Base-by-base conservation (phyloP, 2,888 invertebrate genomes). In the Mongoloraphidia duomilia region DNA sequence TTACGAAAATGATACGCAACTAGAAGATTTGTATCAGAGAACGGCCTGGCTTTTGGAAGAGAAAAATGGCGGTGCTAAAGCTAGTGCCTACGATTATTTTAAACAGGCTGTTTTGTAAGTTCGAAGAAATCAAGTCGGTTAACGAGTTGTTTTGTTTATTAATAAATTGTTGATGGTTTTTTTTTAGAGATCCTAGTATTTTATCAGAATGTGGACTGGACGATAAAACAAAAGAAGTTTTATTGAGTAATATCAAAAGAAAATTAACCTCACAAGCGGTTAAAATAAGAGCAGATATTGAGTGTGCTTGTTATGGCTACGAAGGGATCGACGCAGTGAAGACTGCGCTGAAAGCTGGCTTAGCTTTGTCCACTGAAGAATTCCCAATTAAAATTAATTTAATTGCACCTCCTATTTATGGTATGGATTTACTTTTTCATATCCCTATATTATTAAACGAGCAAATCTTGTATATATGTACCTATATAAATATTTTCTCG, bases 321-420 rank as follows among this genome's bases (percentile, higher is more conserved):
- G 97, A 98, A 66, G 98, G 98, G 34, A 96, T 98, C 56, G 97
- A 98, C 71, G 98, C 98, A 4, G 96, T 98, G 0, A 94, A 98
- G 66, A 75, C 84, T 41, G 93, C 98, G 0, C 71, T 98, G 39
- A 85, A 82, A 65, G 78, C 89, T 54, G 98, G 98, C 2, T 78
- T 98, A 37, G 82, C 86, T 39, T 73, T 92, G 47, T 94, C 96
- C 4, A 93, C 92, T 1, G 84, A 86, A 57, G 92, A 92, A 58
- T 76, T 97, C 70, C 95, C 96, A 0, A 93, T 99, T 58, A 95
- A 94, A 77, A 98, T 98, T 59, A 97, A 98, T 71, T 75, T 98
- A 56, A 98, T 98, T 64, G 98, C 98, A 6, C 97, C 98, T 35
- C 98, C 98, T 47, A 74, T 95, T 58, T 98, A 95, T 72, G 84